phyloP scores from a whole-genome alignment of 2,888 invertebrate genomes.

The Tridacna crocea region DNA sequence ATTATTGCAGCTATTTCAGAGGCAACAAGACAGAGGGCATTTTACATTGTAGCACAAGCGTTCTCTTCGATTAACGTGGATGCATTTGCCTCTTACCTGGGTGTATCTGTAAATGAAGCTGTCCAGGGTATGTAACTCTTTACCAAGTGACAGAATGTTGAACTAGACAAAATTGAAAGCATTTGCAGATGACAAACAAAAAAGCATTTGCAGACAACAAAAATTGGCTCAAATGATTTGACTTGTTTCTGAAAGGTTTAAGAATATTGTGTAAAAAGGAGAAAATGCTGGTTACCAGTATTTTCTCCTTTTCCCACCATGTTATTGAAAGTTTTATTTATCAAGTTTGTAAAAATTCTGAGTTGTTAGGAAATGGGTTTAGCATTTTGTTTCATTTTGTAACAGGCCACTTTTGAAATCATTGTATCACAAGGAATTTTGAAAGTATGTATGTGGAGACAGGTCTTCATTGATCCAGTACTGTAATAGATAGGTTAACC shows the following conservation, averaged over 20 bases:
- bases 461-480: background rate
- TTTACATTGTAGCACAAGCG: constrained; percentile 92
- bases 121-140: constrained; percentile 82
- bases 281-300: background rate
- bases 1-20: constrained; percentile 93
- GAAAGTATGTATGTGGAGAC: background rate
- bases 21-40: constrained; percentile 90
- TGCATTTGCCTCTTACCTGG: constrained; percentile 91
- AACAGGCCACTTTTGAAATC: background rate
- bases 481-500: too few species aligned
- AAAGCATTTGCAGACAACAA: too few species aligned
- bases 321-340: background rate
- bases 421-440: background rate
- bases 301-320: background rate
- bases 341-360: too few species aligned
- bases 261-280: background rate
- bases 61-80: constrained; percentile 94
- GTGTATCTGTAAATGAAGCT: constrained; percentile 90
- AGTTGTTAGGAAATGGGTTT: too few species aligned
- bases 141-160: background rate
- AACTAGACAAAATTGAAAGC: background rate
- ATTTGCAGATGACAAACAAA: background rate
- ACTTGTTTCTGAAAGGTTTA: background rate
- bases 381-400: too few species aligned
- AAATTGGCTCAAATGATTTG: background rate